A percentile compares a stretch with the other conserved stretches of the same genome.
These are phyloP conservation scores for Philereme vetulata DNA, from an alignment of 2,888 invertebrate genomes.

Conservation along the genomic window DNA sequence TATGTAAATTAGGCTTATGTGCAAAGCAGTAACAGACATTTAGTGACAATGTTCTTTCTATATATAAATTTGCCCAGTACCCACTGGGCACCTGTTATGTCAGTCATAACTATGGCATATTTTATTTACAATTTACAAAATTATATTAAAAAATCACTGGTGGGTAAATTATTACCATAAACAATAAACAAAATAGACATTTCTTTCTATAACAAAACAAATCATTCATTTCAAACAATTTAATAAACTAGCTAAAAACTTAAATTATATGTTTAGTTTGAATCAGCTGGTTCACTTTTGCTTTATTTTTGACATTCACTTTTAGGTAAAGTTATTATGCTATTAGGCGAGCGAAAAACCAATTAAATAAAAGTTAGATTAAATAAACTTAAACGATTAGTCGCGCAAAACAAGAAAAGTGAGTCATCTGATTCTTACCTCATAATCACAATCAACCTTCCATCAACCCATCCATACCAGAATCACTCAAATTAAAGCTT, in stretches of 20 bases:
- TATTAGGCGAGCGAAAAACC: too few relatives aligned
- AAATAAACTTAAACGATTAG: too few relatives aligned
- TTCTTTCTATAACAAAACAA: conserved; percentile 76
- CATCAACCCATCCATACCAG: conserved; percentile 27
- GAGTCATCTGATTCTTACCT: conserved; percentile 7
- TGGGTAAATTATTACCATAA: conserved; percentile 47
- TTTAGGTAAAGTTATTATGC: not conserved
- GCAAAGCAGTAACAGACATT: too few relatives aligned
- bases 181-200: conserved; percentile 64
- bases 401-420: not conserved
- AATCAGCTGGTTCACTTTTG: conserved; percentile 9
- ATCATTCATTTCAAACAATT: conserved; percentile 45
- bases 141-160: conserved; percentile 37
- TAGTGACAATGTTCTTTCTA: not conserved
- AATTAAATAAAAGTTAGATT: too few relatives aligned
- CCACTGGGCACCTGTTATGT: conserved; percentile 10
- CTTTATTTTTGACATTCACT: not conserved
- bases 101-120: conserved; percentile 28
- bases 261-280: conserved; percentile 39
- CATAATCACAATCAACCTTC: conserved; percentile 9
- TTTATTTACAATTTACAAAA: conserved; percentile 36
- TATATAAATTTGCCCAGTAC: not conserved
- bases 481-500: conserved; percentile 73
- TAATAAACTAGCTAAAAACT: conserved; percentile 63
- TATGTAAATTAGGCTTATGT: too few relatives aligned